Conservation (phyloP, 2,113 vertebrate species). For the Pleuronectes platessa region DNA sequence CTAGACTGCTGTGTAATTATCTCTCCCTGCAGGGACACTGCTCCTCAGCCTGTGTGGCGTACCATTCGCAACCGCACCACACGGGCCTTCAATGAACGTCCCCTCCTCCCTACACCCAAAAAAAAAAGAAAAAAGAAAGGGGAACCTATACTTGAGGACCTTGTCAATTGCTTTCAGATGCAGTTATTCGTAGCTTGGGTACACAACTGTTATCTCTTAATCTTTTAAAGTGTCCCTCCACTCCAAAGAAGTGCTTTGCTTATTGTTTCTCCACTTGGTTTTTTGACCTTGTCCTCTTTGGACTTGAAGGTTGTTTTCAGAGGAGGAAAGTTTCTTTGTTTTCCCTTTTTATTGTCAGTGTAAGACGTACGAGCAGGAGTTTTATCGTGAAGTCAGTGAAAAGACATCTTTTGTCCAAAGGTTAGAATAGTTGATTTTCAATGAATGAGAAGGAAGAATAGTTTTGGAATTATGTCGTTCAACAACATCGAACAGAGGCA, state of each 20-base stretch:
- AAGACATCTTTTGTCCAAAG: no score
- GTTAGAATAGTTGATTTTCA: no score
- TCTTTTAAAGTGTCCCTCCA: neutral
- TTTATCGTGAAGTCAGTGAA: neutral
- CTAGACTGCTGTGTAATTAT: slow-evolving; percentile 62
- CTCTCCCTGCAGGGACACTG: slow-evolving; percentile 44
- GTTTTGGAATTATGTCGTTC: no score
- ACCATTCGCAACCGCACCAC: slow-evolving; percentile 55
- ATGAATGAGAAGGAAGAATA: no score
- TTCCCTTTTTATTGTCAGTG: neutral
- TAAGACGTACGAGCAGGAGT: neutral
- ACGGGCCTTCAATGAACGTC: slow-evolving; percentile 49
- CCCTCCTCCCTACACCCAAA: slow-evolving; percentile 25
- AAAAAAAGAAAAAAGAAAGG: neutral
- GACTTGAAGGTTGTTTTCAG: neutral
- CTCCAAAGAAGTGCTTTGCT: neutral
- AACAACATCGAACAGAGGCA: no score
- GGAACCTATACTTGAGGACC: slow-evolving; percentile 54
- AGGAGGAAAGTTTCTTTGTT: neutral
- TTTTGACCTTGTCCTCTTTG: neutral
- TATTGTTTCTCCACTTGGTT: neutral
- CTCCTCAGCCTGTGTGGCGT: slow-evolving; percentile 50
- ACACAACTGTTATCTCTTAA: slow-evolving; percentile 7
- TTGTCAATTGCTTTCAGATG: slow-evolving; percentile 63
- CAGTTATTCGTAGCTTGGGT: slow-evolving; percentile 8